These are phyloP conservation scores for Galaxea fascicularis DNA, from an alignment of 92 coral and sea anemone genomes.

Conservation along the genomic window DNA sequence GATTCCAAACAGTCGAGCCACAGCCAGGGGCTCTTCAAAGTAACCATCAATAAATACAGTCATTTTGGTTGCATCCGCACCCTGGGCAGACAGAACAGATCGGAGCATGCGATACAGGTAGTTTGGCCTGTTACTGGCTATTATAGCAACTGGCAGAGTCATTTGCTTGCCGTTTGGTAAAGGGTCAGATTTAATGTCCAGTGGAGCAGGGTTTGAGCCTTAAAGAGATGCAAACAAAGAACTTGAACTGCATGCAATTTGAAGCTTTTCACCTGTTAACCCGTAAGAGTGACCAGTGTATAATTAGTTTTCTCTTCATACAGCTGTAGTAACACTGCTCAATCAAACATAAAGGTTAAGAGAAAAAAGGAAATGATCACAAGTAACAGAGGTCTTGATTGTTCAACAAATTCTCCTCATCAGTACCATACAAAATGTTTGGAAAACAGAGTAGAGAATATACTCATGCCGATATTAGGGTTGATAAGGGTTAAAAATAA, in stretches of 20 bases:
- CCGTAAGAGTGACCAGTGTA: too few relatives aligned
- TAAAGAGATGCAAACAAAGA: not conserved
- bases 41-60: conserved; percentile 98
- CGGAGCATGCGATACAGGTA: conserved; percentile 94
- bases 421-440: too few relatives aligned
- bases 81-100: conserved; percentile 92
- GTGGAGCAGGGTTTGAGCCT: conserved; percentile 95
- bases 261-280: too few relatives aligned
- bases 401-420: too few relatives aligned
- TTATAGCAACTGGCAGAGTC: conserved; percentile 90
- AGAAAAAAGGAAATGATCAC: too few relatives aligned
- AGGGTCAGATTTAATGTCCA: conserved; percentile 80
- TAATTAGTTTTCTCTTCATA: too few relatives aligned
- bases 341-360: too few relatives aligned
- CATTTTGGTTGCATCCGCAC: conserved; percentile 77
- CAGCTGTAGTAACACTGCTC: too few relatives aligned
- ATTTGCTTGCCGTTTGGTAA: conserved; percentile 74
- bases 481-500: too few relatives aligned
- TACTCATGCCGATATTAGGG: too few relatives aligned
- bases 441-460: too few relatives aligned
- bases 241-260: not conserved
- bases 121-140: conserved; percentile 97
- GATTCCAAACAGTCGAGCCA: conserved; percentile 87
- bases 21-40: conserved; percentile 97
- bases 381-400: too few relatives aligned